These are phyloP conservation scores for Atrichornis clamosus DNA, from an alignment of 2,113 vertebrate genomes.

Conservation along the genomic window DNA sequence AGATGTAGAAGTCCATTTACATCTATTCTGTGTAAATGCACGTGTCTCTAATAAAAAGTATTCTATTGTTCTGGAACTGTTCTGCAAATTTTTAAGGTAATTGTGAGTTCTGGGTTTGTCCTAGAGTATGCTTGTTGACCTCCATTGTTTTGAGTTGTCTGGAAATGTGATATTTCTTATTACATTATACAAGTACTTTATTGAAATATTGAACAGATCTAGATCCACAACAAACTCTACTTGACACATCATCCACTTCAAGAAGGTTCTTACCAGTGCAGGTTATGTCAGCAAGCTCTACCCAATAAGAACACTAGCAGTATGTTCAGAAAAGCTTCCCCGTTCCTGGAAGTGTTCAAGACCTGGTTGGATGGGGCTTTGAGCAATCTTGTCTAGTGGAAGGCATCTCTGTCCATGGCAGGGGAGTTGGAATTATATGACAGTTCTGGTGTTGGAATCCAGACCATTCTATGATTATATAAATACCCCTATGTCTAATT, in stretches of 20 bases:
- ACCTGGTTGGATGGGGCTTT: background rate
- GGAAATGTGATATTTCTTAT: background rate
- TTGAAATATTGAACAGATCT: background rate
- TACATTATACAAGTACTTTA: background rate
- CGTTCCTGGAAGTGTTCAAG: background rate
- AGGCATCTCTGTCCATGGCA: background rate
- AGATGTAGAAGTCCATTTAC: background rate
- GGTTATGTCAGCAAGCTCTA: background rate
- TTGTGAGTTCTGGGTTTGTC: background rate
- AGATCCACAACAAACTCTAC: background rate
- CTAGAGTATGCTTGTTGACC: background rate
- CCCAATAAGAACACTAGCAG: background rate
- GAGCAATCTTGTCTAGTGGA: too few relatives aligned
- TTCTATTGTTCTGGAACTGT: background rate
- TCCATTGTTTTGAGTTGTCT: background rate
- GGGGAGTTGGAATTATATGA: too few relatives aligned
- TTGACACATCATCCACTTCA: background rate
- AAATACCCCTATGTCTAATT: background rate
- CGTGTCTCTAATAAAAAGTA: background rate
- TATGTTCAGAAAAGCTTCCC: background rate
- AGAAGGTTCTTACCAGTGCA: background rate
- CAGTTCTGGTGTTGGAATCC: background rate
- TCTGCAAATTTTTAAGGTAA: background rate
- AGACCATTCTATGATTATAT: background rate
- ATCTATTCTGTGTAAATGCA: background rate